Evolutionary conservation across 2,888 invertebrate species (phyloP).

Genomic region (Barypeithes pellucidus): DNA sequence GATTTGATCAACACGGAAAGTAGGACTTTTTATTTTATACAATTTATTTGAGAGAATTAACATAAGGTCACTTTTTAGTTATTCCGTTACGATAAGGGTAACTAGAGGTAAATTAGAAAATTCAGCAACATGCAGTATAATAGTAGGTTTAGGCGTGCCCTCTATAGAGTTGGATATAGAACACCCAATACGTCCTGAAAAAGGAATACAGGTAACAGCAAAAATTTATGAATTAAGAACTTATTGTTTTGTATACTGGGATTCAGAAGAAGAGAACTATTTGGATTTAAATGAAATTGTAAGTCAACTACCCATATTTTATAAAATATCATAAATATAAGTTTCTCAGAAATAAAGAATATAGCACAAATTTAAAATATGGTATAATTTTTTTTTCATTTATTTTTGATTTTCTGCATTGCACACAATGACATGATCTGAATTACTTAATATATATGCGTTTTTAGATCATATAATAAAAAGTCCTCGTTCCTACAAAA

Average conservation of each 20-base stretch:
- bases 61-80: slow-evolving; percentile 18
- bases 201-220: slow-evolving; percentile 30
- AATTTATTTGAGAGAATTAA: background rate
- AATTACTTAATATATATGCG: too few species aligned
- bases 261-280: slow-evolving; percentile 1
- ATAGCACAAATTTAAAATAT: too few species aligned
- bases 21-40: slow-evolving; percentile 21
- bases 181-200: slow-evolving; percentile 25
- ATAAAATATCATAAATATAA: too few species aligned
- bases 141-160: slow-evolving; percentile 10
- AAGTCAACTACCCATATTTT: slow-evolving; percentile 20
- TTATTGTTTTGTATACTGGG: slow-evolving; percentile 41
- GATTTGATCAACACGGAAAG: slow-evolving; percentile 34
- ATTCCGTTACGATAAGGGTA: slow-evolving; percentile 22
- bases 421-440: too few species aligned
- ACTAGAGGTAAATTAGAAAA: background rate
- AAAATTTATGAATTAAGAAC: slow-evolving; percentile 35
- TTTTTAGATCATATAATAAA: too few species aligned
- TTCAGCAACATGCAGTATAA: slow-evolving; percentile 17
- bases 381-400: too few species aligned
- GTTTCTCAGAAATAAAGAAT: too few species aligned
- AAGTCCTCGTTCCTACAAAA: too few species aligned
- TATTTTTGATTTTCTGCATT: too few species aligned
- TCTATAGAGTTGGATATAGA: slow-evolving; percentile 31
- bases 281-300: slow-evolving; percentile 30